A percentile compares a stretch with the other conserved stretches of the same genome.
Conservation (phyloP, 1,140 invertebrate genomes). For the Melitaea cinxia region DNA sequence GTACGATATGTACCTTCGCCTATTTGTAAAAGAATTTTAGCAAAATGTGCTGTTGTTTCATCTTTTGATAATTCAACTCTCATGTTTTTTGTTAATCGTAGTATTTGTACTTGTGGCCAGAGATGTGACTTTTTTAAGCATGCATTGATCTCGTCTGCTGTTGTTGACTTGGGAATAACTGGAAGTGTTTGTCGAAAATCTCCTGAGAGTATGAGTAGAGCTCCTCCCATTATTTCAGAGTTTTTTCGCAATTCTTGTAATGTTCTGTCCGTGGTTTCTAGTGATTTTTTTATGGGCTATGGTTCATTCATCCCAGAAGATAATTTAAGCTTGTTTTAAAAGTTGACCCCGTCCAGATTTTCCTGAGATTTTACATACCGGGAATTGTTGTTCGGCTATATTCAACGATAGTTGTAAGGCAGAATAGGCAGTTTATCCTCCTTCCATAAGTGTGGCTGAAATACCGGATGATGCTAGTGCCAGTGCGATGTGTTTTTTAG, state of each 20-base stretch:
- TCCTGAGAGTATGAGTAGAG: not conserved
- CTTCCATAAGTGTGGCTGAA: not conserved
- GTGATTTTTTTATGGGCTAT: constrained; percentile 6
- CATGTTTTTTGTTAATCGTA: constrained; percentile 38
- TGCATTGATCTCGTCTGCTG: no score
- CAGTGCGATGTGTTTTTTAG: not conserved
- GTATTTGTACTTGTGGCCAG: constrained; percentile 31
- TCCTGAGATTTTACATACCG: not conserved
- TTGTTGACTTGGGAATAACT: constrained; percentile 46
- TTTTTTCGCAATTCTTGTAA: not conserved
- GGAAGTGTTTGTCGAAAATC: not conserved
- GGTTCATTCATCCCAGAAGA: not conserved
- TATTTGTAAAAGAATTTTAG: no score
- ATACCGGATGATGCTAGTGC: not conserved
- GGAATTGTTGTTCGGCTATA: not conserved
- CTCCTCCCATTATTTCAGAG: not conserved
- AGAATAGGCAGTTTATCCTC: not conserved
- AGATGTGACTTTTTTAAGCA: constrained; percentile 47
- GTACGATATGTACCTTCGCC: no score
- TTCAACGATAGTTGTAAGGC: not conserved
- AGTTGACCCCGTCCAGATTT: not conserved
- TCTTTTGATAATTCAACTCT: constrained; percentile 26
- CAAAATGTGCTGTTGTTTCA: no score
- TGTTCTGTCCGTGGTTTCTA: not conserved
- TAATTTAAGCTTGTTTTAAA: not conserved